Evolutionary conservation across 2,888 invertebrate genomes (phyloP).

Genomic region (Tachina fera): DNA sequence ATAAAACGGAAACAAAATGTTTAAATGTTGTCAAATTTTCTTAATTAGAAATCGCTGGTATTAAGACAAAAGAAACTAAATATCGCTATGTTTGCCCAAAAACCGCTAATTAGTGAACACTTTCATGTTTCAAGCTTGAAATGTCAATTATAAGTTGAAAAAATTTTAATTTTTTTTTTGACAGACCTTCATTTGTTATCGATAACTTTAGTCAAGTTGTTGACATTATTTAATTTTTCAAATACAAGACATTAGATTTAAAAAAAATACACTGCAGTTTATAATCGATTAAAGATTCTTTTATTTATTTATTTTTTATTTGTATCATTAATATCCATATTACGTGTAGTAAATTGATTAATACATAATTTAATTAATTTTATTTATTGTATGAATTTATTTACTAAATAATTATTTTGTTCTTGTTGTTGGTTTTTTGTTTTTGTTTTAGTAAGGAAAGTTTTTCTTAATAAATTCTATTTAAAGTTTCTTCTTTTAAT

Average conservation of each 20-base stretch:
- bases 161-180: no score
- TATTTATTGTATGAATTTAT: conserved; percentile 50
- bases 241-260: not conserved
- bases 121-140: no score
- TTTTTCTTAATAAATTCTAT: conserved; percentile 43
- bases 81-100: no score
- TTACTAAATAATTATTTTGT: conserved; percentile 46
- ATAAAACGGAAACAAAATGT: no score
- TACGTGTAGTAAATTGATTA: conserved; percentile 62
- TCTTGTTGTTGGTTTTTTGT: not conserved
- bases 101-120: no score
- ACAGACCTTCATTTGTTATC: no score
- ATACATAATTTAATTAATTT: conserved; percentile 51
- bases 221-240: no score
- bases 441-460: conserved; percentile 26
- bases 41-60: no score
- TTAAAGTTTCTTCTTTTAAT: conserved; percentile 3
- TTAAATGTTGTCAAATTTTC: no score
- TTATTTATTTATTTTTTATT: conserved; percentile 38
- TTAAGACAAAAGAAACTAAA: no score
- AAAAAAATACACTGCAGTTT: not conserved
- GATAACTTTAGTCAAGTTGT: no score
- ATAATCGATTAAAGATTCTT: not conserved
- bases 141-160: no score
- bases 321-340: conserved; percentile 49